Conservation (phyloP, 2,113 vertebrate species). For the Morone saxatilis region DNA sequence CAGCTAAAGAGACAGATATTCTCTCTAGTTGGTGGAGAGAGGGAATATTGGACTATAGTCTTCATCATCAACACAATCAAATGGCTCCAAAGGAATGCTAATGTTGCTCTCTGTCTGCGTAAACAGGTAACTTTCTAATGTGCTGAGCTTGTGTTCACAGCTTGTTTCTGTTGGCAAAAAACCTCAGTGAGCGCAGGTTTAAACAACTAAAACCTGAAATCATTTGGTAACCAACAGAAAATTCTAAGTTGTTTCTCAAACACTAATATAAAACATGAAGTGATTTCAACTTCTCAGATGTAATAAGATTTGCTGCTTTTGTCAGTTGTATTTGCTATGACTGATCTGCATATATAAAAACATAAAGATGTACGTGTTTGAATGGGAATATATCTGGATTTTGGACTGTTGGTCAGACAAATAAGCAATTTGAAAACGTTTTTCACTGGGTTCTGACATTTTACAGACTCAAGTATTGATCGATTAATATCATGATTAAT, state of each 20-base stretch:
- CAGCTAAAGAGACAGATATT: neutral
- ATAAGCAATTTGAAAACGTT: too few relatives aligned
- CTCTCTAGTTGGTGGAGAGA: neutral
- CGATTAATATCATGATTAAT: too few relatives aligned
- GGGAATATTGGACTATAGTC: neutral
- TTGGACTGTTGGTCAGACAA: too few relatives aligned
- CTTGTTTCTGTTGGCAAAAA: neutral
- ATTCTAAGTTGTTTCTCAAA: neutral
- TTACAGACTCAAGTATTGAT: too few relatives aligned
- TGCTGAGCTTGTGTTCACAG: neutral
- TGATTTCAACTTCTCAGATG: too few relatives aligned
- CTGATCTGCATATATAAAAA: too few relatives aligned
- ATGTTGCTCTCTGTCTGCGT: neutral
- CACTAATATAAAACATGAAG: neutral
- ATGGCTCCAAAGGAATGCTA: neutral
- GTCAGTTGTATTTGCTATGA: too few relatives aligned
- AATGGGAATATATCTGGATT: too few relatives aligned
- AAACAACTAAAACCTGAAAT: neutral
- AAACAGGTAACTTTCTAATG: neutral
- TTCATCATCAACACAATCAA: neutral
- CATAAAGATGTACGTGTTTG: too few relatives aligned
- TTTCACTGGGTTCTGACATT: too few relatives aligned
- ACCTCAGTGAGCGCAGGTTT: neutral
- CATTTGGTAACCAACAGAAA: neutral
- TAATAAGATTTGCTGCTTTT: too few relatives aligned